A percentile compares a stretch with the other conserved stretches of the same genome.
These are phyloP conservation scores for Danaus melanippus DNA, from an alignment of 1,140 invertebrate genomes.

Conservation along the genomic window DNA sequence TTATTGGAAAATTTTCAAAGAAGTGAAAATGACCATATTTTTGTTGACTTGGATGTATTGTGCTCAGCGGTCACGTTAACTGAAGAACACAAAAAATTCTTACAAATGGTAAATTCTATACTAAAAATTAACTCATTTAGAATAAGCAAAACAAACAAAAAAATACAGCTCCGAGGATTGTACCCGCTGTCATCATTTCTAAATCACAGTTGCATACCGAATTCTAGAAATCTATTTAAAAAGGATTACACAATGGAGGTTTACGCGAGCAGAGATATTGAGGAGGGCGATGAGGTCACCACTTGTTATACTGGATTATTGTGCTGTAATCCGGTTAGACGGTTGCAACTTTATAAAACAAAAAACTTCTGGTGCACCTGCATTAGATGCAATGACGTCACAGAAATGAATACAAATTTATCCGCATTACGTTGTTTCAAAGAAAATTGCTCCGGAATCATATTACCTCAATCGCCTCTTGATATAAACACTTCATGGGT, in stretches of 20 bases:
- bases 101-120: conserved; percentile 73
- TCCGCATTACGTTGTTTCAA: conserved; percentile 66
- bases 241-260: conserved; percentile 74
- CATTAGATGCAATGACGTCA: conserved; percentile 77
- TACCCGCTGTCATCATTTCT: conserved; percentile 81
- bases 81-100: conserved; percentile 72
- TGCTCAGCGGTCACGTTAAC: conserved; percentile 65
- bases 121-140: conserved; percentile 84
- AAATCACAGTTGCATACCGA: conserved; percentile 83
- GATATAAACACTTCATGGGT: conserved; percentile 50
- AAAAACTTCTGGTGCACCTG: conserved; percentile 84
- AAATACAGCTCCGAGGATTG: conserved; percentile 75
- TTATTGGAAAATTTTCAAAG: conserved; percentile 73
- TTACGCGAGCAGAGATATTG: conserved; percentile 75
- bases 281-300: conserved; percentile 77
- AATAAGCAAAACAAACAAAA: conserved; percentile 58
- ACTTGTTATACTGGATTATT: conserved; percentile 81
- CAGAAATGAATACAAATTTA: conserved; percentile 69
- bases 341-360: conserved; percentile 76
- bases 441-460: conserved; percentile 52
- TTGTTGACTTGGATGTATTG: conserved; percentile 72
- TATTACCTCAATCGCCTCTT: conserved; percentile 58
- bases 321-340: conserved; percentile 79
- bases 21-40: conserved; percentile 60
- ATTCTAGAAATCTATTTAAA: conserved; percentile 79